These are phyloP conservation scores for Bucorvus abyssinicus DNA, from an alignment of 2,797 vertebrate genomes.

Conservation along the genomic window DNA sequence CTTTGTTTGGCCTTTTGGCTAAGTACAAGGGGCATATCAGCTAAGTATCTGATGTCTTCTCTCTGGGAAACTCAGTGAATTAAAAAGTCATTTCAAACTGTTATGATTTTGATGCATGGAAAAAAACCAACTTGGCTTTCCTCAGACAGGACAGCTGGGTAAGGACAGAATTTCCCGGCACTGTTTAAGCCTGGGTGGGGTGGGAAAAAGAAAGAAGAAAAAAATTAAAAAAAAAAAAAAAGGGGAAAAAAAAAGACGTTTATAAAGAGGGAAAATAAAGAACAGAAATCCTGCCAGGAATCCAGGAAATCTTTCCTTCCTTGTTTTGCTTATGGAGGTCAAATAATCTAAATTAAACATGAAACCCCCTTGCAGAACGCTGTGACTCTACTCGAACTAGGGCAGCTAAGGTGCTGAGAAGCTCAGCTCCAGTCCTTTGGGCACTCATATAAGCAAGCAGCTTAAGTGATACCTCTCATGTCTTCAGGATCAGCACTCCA, in stretches of 20 bases:
- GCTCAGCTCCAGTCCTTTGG: neutral
- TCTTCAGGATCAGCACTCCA: neutral
- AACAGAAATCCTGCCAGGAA: neutral
- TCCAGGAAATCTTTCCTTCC: neutral
- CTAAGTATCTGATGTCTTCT: constrained; percentile 30
- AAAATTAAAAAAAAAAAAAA: neutral
- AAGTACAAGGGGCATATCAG: constrained; percentile 29
- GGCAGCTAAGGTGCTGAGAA: neutral
- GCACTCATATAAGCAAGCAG: neutral
- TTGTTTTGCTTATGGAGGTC: neutral
- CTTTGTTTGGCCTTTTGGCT: constrained; percentile 40
- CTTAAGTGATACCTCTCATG: neutral
- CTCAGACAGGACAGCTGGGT: constrained; percentile 33
- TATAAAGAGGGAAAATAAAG: neutral
- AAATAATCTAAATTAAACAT: neutral
- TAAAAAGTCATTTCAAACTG: constrained; percentile 36
- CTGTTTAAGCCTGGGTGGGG: neutral
- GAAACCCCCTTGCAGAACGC: neutral
- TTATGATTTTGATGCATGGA: constrained; percentile 41
- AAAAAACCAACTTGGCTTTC: constrained; percentile 37
- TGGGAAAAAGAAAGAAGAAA: neutral
- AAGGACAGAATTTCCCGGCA: constrained; percentile 53
- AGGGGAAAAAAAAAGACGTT: neutral
- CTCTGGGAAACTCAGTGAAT: constrained; percentile 55
- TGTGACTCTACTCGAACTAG: neutral